A percentile compares a stretch with the other conserved stretches of the same genome.
Evolutionary conservation across 2,113 vertebrate genomes (phyloP).

Genomic region (Rhinogobius similis): DNA sequence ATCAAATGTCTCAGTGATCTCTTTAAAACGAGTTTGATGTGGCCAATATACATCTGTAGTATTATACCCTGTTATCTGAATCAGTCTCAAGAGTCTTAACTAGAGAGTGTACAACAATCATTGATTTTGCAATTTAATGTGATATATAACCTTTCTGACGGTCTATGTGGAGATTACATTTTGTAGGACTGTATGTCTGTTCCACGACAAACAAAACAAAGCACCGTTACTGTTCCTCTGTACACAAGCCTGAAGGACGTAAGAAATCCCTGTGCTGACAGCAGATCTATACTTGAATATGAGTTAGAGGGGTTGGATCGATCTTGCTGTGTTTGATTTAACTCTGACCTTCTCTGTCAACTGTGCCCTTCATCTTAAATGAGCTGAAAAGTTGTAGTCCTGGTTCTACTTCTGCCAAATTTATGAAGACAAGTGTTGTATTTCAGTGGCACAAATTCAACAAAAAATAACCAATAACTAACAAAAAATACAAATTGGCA

Average conservation of each 20-base stretch:
- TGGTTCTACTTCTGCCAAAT: constrained; percentile 2
- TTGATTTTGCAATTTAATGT: not conserved
- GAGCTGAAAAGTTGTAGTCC: constrained; percentile 18
- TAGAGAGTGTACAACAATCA: not conserved
- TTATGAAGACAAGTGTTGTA: too few relatives aligned
- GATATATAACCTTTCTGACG: not conserved
- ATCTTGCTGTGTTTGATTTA: constrained; percentile 47
- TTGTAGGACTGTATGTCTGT: not conserved
- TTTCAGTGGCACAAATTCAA: not conserved
- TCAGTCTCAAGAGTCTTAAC: too few relatives aligned
- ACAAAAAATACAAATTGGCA: not conserved
- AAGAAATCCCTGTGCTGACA: constrained; percentile 30
- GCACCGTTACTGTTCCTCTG: constrained; percentile 1
- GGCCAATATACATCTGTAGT: too few relatives aligned
- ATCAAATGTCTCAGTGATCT: too few relatives aligned
- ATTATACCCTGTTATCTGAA: too few relatives aligned
- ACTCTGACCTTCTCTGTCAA: constrained; percentile 44
- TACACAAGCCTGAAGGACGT: constrained; percentile 15
- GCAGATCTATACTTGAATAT: constrained; percentile 35
- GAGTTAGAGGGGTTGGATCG: constrained; percentile 40
- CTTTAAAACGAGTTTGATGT: too few relatives aligned
- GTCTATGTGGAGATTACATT: not conserved
- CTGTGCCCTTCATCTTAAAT: constrained; percentile 52
- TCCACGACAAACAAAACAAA: not conserved
- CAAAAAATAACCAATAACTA: too few relatives aligned